A percentile compares a stretch with the other conserved stretches of the same genome.
These are phyloP conservation scores for Tinea trinotella DNA, from an alignment of 2,888 invertebrate genomes.

Conservation along the genomic window DNA sequence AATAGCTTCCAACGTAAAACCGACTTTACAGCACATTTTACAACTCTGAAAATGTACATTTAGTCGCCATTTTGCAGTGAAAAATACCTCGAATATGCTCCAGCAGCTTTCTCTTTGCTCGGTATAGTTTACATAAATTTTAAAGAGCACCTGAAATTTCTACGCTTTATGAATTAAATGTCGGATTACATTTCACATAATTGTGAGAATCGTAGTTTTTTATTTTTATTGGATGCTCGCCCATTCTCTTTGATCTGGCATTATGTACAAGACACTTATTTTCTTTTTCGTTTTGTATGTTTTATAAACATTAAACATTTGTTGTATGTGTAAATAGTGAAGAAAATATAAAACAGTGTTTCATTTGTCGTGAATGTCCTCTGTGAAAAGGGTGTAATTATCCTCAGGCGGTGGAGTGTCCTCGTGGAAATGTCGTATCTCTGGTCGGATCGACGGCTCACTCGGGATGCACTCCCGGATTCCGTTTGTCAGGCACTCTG, in stretches of 20 bases:
- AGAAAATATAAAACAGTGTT: neutral
- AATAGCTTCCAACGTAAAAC: conserved; percentile 34
- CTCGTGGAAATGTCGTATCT: conserved; percentile 64
- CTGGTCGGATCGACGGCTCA: conserved; percentile 65
- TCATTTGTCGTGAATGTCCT: neutral
- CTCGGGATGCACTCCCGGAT: conserved; percentile 67
- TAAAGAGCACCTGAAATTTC: conserved; percentile 6
- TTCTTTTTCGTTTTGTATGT: too few relatives aligned
- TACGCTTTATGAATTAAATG: neutral
- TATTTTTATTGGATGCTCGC: neutral
- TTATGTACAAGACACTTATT: too few relatives aligned
- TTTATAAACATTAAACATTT: too few relatives aligned
- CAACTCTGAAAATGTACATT: neutral
- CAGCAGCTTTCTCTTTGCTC: neutral
- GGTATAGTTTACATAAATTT: conserved; percentile 4
- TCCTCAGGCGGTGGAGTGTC: conserved; percentile 60
- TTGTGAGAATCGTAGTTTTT: neutral
- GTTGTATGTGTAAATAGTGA: too few relatives aligned
- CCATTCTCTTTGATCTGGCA: neutral
- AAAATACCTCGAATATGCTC: neutral
- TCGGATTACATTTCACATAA: conserved; percentile 3
- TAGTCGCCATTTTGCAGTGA: neutral
- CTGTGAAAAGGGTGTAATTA: conserved; percentile 65
- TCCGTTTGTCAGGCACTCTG: conserved; percentile 63
- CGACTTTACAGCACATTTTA: conserved; percentile 4